Conservation (phyloP, 2,888 invertebrate species). For the Synanthedon myopaeformis region DNA sequence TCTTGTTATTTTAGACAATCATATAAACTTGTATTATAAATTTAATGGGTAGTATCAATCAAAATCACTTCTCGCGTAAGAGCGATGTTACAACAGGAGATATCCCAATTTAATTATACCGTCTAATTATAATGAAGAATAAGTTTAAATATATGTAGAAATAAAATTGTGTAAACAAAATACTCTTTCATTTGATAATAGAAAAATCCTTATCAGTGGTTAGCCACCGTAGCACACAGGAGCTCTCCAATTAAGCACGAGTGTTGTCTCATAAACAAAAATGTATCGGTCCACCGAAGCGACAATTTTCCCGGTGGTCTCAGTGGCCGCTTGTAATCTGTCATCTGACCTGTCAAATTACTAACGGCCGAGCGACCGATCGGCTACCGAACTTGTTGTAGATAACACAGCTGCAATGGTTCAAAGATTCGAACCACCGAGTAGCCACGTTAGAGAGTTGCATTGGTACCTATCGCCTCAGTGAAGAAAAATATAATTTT, state of each 20-base stretch:
- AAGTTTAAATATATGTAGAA: too few relatives aligned
- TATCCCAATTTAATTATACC: too few relatives aligned
- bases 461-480: slow-evolving; percentile 11
- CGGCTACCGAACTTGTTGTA: slow-evolving; percentile 68
- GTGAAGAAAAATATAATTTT: slow-evolving; percentile 2
- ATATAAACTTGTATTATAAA: too few relatives aligned
- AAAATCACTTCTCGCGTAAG: too few relatives aligned
- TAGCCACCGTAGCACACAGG: slow-evolving; percentile 19
- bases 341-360: slow-evolving; percentile 71
- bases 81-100: too few relatives aligned
- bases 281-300: slow-evolving; percentile 41
- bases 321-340: slow-evolving; percentile 55
- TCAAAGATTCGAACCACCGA: slow-evolving; percentile 27
- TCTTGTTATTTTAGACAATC: too few relatives aligned
- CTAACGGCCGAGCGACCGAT: slow-evolving; percentile 67
- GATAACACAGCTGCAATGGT: slow-evolving; percentile 50
- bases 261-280: slow-evolving; percentile 50
- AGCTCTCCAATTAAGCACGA: slow-evolving; percentile 51
- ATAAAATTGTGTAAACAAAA: too few relatives aligned
- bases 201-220: not conserved
- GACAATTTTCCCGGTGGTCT: slow-evolving; percentile 65
- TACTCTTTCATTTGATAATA: not conserved
- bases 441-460: slow-evolving; percentile 4
- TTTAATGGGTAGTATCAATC: too few relatives aligned
- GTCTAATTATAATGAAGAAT: too few relatives aligned